Percentiles rank a stretch among this genome's conserved stretches.
Evolutionary conservation across 2,888 invertebrate species (phyloP).

Genomic region (Melinaea menophilus): DNA sequence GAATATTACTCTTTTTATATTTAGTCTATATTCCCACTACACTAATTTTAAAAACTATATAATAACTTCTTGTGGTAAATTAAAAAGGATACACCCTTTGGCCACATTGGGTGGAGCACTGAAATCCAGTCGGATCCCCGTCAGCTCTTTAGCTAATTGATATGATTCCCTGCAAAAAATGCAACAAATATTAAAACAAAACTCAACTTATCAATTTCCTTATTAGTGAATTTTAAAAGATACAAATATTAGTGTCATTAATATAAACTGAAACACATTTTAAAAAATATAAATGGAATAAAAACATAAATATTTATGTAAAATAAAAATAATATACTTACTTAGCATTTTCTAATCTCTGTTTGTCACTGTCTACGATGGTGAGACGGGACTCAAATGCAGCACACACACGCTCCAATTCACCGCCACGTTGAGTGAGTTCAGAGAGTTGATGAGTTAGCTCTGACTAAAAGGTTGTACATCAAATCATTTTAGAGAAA

Average conservation of each 20-base stretch:
- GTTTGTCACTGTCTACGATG: conserved; percentile 58
- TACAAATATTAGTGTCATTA: too few species aligned
- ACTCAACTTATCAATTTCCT: too few species aligned
- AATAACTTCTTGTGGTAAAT: neutral
- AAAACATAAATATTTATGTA: too few species aligned
- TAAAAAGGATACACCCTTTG: conserved; percentile 74
- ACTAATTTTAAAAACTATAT: neutral
- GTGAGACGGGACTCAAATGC: conserved; percentile 47
- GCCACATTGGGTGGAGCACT: conserved; percentile 52
- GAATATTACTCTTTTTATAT: neutral
- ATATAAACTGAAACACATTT: too few species aligned
- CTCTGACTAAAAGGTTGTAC: conserved; percentile 46
- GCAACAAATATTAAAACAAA: neutral
- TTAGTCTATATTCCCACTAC: neutral
- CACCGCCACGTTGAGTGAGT: conserved; percentile 40
- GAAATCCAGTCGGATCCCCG: conserved; percentile 60
- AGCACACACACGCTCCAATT: conserved; percentile 55
- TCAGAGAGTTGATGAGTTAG: conserved; percentile 47
- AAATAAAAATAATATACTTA: conserved; percentile 32
- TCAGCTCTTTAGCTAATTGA: conserved; percentile 60
- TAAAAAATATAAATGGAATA: too few species aligned
- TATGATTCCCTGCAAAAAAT: conserved; percentile 57
- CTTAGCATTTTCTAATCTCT: conserved; percentile 59
- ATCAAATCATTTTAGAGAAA: neutral
- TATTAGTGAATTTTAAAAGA: too few species aligned